Base-by-base conservation (phyloP, 2,888 invertebrate genomes). In the Macrosiphum euphorbiae region DNA sequence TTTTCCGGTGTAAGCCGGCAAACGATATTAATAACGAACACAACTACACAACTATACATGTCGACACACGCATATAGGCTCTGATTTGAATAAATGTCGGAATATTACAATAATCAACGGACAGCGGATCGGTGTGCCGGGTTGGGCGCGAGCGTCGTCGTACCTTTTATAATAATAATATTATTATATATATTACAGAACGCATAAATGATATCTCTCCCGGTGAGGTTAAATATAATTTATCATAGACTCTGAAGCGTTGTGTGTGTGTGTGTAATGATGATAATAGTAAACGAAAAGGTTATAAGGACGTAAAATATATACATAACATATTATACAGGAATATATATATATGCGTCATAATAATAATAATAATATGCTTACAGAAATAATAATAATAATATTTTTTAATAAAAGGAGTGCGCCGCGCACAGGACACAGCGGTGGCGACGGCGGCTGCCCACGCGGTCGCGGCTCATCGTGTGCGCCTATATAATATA, bases 171-270 rank as follows among this genome's bases (percentile, higher is more conserved):
- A 58, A 88, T 41, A 50, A 88, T 88, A 88, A 44, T 88, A 88
- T 52, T 88, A 88, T 41, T 44, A 47, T 88, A 47, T 88, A 88
- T 35, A 41, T 58, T 78, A 47, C 13, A 50, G 90, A 78, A 52
- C 52, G 78, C 78, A 88, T 88, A 58, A 92, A 92, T 61, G 91
- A 92, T 92, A 92, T 92, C 86, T 92, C 86, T 91, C 91, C 92
- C 61, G 92, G 86, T 58, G 89, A 93, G 88, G 93, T 93, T 93
- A 93, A 88, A 93, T 89, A 89, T 85, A 93, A 93, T 93, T 93
- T 90, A 93, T 93, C 93, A 93, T 90, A 85, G 89, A 84, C 93
- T 44, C 26, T 50, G n/a, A 35, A 35, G 20, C 41, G 26, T 61
- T 50, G 58, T 55, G 55, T 88, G 41, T 88, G 41, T 58, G 84